These are phyloP conservation scores for Apamea epomidion DNA, from an alignment of 2,888 invertebrate genomes.

Conservation along the genomic window DNA sequence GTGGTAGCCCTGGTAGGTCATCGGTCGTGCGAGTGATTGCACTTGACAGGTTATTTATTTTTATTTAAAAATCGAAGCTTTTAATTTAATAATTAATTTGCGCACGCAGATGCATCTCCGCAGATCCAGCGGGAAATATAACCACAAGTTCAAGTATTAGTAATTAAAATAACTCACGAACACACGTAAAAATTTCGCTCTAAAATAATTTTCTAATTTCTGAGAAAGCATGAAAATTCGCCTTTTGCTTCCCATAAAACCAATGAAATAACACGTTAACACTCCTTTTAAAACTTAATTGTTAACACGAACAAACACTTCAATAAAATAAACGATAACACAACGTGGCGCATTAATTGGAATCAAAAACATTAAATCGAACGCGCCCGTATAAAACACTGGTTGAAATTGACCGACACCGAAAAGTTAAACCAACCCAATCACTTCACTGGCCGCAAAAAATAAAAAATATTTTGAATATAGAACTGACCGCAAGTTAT, in stretches of 20 bases:
- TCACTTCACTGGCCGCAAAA: constrained; percentile 54
- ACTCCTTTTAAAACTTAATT: constrained; percentile 45
- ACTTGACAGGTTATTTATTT: constrained; percentile 8
- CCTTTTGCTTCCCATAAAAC: constrained; percentile 46
- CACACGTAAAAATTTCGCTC: constrained; percentile 9
- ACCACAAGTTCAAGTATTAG: background rate
- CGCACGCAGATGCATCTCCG: background rate
- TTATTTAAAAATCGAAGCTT: background rate
- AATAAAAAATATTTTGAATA: constrained; percentile 61
- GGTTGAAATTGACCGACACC: constrained; percentile 38
- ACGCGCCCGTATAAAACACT: constrained; percentile 47
- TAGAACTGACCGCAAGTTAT: constrained; percentile 86
- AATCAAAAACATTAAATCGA: constrained; percentile 37
- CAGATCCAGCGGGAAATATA: background rate
- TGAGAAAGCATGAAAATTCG: constrained; percentile 54
- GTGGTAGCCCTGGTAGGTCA: constrained; percentile 43
- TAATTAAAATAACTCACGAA: constrained; percentile 47
- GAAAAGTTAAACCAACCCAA: constrained; percentile 23
- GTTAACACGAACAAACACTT: constrained; percentile 53
- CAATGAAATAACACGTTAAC: constrained; percentile 32
- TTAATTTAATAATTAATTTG: background rate
- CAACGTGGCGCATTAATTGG: constrained; percentile 39
- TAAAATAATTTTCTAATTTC: constrained; percentile 34
- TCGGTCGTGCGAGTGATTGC: constrained; percentile 18
- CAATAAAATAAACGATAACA: constrained; percentile 52